Base-by-base conservation (phyloP, 2,888 invertebrate species). In the Leptura quadrifasciata region DNA sequence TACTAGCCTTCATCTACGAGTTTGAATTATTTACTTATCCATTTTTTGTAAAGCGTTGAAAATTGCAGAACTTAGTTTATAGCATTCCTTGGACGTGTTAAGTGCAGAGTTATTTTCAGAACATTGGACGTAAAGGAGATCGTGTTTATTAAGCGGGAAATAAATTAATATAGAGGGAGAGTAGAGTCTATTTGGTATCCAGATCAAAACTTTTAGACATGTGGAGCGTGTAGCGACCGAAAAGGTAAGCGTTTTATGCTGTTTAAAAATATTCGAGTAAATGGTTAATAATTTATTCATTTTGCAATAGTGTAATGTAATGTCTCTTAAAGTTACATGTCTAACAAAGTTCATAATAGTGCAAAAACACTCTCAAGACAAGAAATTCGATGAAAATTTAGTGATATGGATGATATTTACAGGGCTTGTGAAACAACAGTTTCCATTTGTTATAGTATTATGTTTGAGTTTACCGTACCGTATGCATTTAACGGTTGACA, bases 41-140 rank as follows among this genome's bases (percentile, higher is more conserved):
- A 2, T 47, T 47, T 47, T 47, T 47, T 47, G 47, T n/a, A 47
- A n/a, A n/a, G 5, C 15, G 35, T 47, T 47, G n/a, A 47, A 47
- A 47, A n/a, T n/a, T 47, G n/a, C 5, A n/a, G 47, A 47, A 47
- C 47, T 6, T 47, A 47, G 17, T 47, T 47, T 47, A 47, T 5
- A 15, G 5, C n/a, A n/a, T 1, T n/a, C n/a, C n/a, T 1, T n/a
- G 17, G 47, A n/a, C 47, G 3, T 15, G n/a, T 47, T 47, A 47
- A 47, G 47, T 47, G n/a, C 47, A n/a, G 5, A 47, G 47, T n/a
- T 47, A 47, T 47, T n/a, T 47, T n/a, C 47, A n/a, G 47, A 47
- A 12, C 15, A 47, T 47, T n/a, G 17, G 15, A 47, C n/a, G 4
- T n/a, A n/a, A 47, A n/a, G 47, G 5, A 47, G 47, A n/a, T 17